Evolutionary conservation across 2,113 vertebrate genomes (phyloP).

Genomic region (Gobius niger): DNA sequence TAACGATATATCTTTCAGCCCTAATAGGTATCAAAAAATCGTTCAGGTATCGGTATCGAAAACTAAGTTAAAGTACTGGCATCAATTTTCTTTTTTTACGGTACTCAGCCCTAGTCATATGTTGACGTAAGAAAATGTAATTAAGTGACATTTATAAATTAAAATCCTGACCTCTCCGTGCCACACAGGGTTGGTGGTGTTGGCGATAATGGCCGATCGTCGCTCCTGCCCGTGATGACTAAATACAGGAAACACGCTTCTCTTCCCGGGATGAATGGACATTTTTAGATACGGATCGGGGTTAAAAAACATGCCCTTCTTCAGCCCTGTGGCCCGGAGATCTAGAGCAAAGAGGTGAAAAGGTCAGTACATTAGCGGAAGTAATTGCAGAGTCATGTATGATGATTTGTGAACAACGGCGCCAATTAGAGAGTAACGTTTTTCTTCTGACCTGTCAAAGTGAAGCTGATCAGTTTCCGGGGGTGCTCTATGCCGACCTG

Average conservation of each 20-base stretch:
- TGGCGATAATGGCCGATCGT: slow-evolving; percentile 93
- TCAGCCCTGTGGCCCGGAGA: slow-evolving; percentile 90
- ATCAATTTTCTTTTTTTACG: no score
- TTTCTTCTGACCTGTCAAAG: slow-evolving; percentile 84
- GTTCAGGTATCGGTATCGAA: no score
- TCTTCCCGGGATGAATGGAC: slow-evolving; percentile 98
- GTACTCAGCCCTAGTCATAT: no score
- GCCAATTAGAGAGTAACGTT: neutral
- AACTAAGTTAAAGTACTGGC: no score
- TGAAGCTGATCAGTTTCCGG: slow-evolving; percentile 93
- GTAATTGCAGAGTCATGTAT: no score
- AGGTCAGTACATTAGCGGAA: neutral
- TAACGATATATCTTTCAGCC: no score
- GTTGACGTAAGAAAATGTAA: no score
- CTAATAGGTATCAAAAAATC: no score
- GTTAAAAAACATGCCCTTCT: slow-evolving; percentile 99
- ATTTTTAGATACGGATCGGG: slow-evolving; percentile 99
- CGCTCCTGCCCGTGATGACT: slow-evolving; percentile 96
- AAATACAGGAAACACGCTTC: slow-evolving; percentile 92
- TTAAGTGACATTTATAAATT: neutral
- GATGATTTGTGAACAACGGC: no score
- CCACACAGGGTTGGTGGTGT: slow-evolving; percentile 97
- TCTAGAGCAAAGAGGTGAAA: slow-evolving; percentile 70
- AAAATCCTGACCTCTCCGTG: slow-evolving; percentile 86
- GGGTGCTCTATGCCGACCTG: slow-evolving; percentile 86